Evolutionary conservation across 1,140 invertebrate species (phyloP), one percentile per base, ranked within the genome.

Genomic region (Agrypnia vestita): DNA sequence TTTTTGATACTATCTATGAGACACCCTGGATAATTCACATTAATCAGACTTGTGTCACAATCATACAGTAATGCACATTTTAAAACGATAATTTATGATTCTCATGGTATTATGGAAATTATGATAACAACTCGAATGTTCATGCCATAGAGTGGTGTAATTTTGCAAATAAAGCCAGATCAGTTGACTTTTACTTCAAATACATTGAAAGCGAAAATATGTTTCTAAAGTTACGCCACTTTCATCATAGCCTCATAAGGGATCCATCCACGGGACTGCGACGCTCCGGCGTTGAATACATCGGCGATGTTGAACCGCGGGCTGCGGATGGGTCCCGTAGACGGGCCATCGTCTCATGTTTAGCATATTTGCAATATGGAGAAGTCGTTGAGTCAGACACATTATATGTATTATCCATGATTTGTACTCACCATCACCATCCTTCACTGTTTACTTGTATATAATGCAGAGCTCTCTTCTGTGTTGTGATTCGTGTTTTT

Each of bases 401-500:
- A 35, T 35, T 35, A 35, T 35, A 35, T 35, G n/a, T n/a, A n/a
- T n/a, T n/a, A n/a, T n/a, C n/a, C 25, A 35, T 35, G 6, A 1
- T 6, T 35, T 35, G 25, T 35, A 6, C 25, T 35, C n/a, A n/a
- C 1, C 25, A 35, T 35, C 25, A 35, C 25, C 25, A 35, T 35
- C 6, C 25, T 3, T 6, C 25, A n/a, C 6, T 89, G 71, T 44
- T 6, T 17, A 67, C 19, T 67, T 61, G 12, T 61, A 13, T 61
- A 61, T 67, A 47, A 55, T 80, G 74, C 64, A 75, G 71, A 79
- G 80, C 80, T 77, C 80, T 77, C 15, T 82, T 79, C 81, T 82
- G 86, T 85, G 86, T 89, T 88, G 87, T 86, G 86, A 88, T 87
- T 86, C 87, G 82, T 83, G 80, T 82, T 85, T 88, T 89, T 87